Conservation (phyloP, 2,113 vertebrate species). For the Esox niger region DNA sequence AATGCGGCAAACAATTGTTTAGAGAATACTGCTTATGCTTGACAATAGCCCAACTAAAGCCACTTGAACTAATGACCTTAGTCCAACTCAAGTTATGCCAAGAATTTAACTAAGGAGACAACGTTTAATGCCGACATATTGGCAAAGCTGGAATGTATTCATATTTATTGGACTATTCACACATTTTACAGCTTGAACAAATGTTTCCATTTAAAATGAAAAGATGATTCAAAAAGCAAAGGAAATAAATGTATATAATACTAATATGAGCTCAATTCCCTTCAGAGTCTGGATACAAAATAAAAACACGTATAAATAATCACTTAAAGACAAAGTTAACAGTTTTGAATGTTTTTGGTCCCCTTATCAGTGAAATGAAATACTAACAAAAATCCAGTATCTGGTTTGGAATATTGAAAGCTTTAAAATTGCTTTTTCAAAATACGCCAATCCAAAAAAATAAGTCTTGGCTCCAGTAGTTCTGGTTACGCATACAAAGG, state of each 20-base stretch:
- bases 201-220: slow-evolving; percentile 4
- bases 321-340: slow-evolving; percentile 39
- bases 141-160: background rate
- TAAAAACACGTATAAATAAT: slow-evolving; percentile 60
- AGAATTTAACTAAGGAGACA: too few relatives aligned
- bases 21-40: too few relatives aligned
- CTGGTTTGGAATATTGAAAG: slow-evolving; percentile 64
- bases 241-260: background rate
- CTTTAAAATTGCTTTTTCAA: slow-evolving; percentile 16
- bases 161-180: slow-evolving; percentile 56
- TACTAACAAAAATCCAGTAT: slow-evolving; percentile 54
- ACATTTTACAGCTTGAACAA: slow-evolving; percentile 9
- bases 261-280: background rate
- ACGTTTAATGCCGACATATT: too few relatives aligned
- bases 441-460: slow-evolving; percentile 39
- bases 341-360: slow-evolving; percentile 30
- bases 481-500: slow-evolving; percentile 46
- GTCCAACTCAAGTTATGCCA: too few relatives aligned
- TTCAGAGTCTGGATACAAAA: slow-evolving; percentile 44
- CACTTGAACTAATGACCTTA: too few relatives aligned
- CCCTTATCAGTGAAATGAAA: slow-evolving; percentile 30
- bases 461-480: slow-evolving; percentile 40
- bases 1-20: too few relatives aligned
- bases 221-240: slow-evolving; percentile 20
- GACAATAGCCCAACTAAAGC: too few relatives aligned